phyloP scores from a whole-genome alignment of 2,888 invertebrate genomes.

The Ptychoptera albimana region DNA sequence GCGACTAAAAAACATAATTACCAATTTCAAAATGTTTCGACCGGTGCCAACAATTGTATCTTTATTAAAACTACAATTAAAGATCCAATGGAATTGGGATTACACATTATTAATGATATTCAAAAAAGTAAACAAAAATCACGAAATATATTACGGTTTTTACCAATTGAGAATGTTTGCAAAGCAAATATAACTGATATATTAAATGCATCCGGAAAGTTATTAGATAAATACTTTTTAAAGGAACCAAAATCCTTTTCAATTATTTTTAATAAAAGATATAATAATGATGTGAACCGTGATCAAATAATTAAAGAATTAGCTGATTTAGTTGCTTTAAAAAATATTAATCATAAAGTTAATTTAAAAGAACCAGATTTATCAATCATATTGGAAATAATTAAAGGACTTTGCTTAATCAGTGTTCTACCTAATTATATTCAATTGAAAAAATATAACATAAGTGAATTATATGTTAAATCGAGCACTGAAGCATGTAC shows the following conservation, averaged over 20 bases:
- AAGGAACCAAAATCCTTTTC: slow-evolving; percentile 56
- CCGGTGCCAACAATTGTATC: slow-evolving; percentile 68
- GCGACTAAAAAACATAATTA: slow-evolving; percentile 34
- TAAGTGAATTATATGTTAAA: slow-evolving; percentile 39
- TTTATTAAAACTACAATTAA: slow-evolving; percentile 69
- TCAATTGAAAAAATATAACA: slow-evolving; percentile 69
- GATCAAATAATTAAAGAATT: slow-evolving; percentile 56
- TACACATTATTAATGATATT: slow-evolving; percentile 57
- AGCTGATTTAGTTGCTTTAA: slow-evolving; percentile 50
- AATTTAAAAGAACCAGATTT: slow-evolving; percentile 62
- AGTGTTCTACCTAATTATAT: slow-evolving; percentile 66
- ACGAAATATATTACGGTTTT: slow-evolving; percentile 56
- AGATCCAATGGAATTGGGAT: slow-evolving; percentile 56
- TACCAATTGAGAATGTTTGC: slow-evolving; percentile 71
- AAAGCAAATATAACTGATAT: slow-evolving; percentile 66
- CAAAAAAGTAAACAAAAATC: slow-evolving; percentile 52
- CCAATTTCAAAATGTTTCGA: slow-evolving; percentile 58
- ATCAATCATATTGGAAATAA: slow-evolving; percentile 68
- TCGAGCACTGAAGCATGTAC: no score
- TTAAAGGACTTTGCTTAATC: slow-evolving; percentile 63
- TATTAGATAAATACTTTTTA: slow-evolving; percentile 61
- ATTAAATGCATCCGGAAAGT: slow-evolving; percentile 40
- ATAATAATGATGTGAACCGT: slow-evolving; percentile 54
- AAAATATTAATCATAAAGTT: slow-evolving; percentile 57
- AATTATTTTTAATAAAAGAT: slow-evolving; percentile 61